Conservation (phyloP, 2,888 invertebrate species). For the Lasioglossum morio region DNA sequence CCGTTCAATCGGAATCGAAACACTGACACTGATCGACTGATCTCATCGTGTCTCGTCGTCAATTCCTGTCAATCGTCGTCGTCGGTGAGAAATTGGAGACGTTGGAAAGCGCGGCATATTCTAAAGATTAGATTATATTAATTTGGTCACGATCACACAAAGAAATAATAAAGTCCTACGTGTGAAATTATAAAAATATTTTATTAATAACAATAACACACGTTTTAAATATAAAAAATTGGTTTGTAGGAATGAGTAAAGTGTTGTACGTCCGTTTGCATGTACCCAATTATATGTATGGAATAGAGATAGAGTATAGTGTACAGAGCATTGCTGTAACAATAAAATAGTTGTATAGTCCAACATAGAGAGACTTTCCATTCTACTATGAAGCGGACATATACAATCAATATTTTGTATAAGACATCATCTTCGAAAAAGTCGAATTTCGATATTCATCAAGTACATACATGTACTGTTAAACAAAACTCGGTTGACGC, state of each 20-base stretch:
- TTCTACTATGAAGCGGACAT: background rate
- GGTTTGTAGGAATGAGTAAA: constrained; percentile 61
- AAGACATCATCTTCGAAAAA: constrained; percentile 8
- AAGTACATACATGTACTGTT: background rate
- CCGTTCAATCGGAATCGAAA: too few species aligned
- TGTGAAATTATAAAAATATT: constrained; percentile 67
- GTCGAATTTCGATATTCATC: background rate
- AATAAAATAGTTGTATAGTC: background rate
- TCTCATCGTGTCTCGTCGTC: too few species aligned
- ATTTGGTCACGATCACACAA: background rate
- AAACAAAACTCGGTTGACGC: background rate
- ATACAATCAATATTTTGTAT: constrained; percentile 2
- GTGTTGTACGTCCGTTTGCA: constrained; percentile 23
- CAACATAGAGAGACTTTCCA: background rate
- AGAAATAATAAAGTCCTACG: background rate
- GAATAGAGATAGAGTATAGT: background rate
- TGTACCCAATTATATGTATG: constrained; percentile 8
- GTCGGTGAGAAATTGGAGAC: too few species aligned
- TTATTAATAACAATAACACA: constrained; percentile 57
- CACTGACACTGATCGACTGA: too few species aligned
- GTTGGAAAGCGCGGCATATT: background rate
- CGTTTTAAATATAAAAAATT: constrained; percentile 56
- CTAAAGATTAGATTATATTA: background rate
- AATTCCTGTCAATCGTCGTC: too few species aligned
- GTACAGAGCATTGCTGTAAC: background rate